Conservation (phyloP, 2,797 vertebrate genomes). For the Nasua narica region DNA sequence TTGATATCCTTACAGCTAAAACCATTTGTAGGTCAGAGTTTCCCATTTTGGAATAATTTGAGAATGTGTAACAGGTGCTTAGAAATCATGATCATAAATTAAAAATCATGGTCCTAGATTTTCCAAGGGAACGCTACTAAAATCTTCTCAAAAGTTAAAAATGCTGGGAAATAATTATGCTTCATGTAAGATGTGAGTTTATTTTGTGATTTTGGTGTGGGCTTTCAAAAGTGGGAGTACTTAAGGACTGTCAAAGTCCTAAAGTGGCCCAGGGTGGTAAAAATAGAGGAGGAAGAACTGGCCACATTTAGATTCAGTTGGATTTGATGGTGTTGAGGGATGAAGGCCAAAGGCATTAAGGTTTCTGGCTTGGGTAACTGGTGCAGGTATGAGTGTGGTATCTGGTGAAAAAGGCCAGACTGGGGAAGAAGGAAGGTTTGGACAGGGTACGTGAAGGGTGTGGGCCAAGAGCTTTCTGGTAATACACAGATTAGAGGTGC, state of each 20-base stretch:
- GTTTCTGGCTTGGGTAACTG: neutral
- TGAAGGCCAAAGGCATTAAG: neutral
- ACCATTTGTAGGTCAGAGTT: conserved; percentile 2
- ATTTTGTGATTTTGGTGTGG: conserved; percentile 5
- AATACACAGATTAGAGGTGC: neutral
- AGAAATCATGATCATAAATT: neutral
- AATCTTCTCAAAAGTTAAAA: neutral
- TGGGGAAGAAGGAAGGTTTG: neutral
- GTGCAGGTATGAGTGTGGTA: neutral
- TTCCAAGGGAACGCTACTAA: conserved; percentile 3
- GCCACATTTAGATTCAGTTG: neutral
- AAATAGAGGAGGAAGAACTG: neutral
- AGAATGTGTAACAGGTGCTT: neutral
- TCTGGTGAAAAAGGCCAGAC: neutral
- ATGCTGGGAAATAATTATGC: neutral
- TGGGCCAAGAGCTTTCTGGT: neutral
- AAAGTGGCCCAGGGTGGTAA: neutral
- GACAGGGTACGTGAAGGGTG: neutral
- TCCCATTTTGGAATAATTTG: conserved; percentile 19
- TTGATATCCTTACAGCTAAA: neutral
- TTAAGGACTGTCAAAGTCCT: neutral
- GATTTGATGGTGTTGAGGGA: neutral
- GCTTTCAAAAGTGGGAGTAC: neutral
- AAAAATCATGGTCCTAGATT: neutral
- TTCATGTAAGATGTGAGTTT: neutral